Evolutionary conservation across 2,113 vertebrate genomes (phyloP).

Genomic region (Gobiocypris rarus): DNA sequence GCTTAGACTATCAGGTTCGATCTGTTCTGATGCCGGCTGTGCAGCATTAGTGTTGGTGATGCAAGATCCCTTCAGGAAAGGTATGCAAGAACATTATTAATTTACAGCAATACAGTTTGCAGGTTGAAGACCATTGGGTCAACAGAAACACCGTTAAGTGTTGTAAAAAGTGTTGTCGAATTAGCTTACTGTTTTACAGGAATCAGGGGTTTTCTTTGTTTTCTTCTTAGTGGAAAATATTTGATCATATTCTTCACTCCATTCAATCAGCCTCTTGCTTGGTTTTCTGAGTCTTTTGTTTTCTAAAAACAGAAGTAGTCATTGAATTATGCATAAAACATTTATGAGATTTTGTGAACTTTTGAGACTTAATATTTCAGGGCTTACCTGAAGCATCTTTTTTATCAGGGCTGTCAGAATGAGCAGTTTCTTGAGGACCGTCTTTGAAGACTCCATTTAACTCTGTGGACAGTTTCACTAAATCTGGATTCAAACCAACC

Average conservation of each 20-base stretch:
- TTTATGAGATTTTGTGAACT: background rate
- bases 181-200: constrained; percentile 77
- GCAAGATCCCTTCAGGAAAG: constrained; percentile 46
- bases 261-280: constrained; percentile 91
- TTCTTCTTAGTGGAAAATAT: constrained; percentile 91
- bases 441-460: constrained; percentile 61
- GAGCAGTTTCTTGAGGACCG: constrained; percentile 34
- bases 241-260: constrained; percentile 89
- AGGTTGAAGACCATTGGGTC: background rate
- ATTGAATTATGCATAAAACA: background rate
- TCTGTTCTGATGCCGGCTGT: constrained; percentile 49
- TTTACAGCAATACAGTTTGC: background rate
- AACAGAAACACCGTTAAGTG: background rate
- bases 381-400: constrained; percentile 65
- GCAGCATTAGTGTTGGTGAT: constrained; percentile 46
- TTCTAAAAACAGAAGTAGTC: constrained; percentile 71
- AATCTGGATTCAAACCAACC: constrained; percentile 27
- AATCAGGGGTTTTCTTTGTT: constrained; percentile 80
- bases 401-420: constrained; percentile 41
- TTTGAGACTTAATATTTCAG: background rate
- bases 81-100: background rate
- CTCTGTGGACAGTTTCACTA: constrained; percentile 41
- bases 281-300: constrained; percentile 93
- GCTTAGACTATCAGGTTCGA: constrained; percentile 3
- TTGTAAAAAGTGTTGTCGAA: background rate